Base-by-base conservation (phyloP, 2,113 vertebrate genomes). In the Ptilonorhynchus violaceus region DNA sequence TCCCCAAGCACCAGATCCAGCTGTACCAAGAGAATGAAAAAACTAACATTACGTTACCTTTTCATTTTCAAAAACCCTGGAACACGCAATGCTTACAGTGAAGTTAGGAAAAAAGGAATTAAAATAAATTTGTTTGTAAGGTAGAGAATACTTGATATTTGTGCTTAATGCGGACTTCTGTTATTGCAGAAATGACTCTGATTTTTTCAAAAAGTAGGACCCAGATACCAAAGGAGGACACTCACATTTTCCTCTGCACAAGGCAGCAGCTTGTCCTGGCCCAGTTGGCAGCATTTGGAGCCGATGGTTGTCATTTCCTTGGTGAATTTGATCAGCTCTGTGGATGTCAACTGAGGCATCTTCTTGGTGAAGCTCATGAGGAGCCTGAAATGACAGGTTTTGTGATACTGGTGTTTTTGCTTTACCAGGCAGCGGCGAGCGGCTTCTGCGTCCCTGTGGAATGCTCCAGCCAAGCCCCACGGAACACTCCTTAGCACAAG, bases 321-420 rank as follows among this genome's bases (percentile, higher is more conserved):
- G 8, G 79, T 95, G 78, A 94, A 77, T 24, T 28, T 33, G 33
- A 95, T 79, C 86, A 98, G 87, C 72, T 97, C 96, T 25, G 92
- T 25, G 3, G 78, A 27, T 28, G 96, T 76, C 17, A 97, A 88
- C 58, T 97, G 94, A 9, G 97, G 97, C 70, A 96, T 95, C 95
- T 96, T 98, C 94, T 93, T 95, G 46, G 91, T 94, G 67, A 97
- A 97, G 67, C 93, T 91, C 46, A 94, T 3, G 52, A 95, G 64
- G 50, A 97, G 85, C 53, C 98, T 98, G 82, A 78, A 97, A 96
- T 2, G 55, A 62, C 21, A 88, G 66, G 23, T 50, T n/a, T 10
- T 14, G 42, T 42, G 74, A 14, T 25, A 9, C 2, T 15, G 30
- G 21, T 8, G 31, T 0, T 15, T 13, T 11, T 25, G 31, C 47